Evolutionary conservation across 2,113 vertebrate species (phyloP).

Genomic region (Athene cunicularia): DNA sequence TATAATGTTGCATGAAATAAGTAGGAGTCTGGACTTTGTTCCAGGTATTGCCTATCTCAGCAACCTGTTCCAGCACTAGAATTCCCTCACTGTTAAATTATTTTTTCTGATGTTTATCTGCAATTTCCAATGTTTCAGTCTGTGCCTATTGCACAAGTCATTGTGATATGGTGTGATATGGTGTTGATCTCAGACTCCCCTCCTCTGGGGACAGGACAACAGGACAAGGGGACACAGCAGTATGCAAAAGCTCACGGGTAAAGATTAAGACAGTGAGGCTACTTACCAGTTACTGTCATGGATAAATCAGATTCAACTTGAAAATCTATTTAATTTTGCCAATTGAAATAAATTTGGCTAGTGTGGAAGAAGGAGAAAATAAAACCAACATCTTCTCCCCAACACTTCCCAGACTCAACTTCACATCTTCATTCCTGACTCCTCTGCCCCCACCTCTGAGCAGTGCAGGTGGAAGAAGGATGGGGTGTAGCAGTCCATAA

Average conservation of each 20-base stretch:
- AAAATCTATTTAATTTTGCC: neutral
- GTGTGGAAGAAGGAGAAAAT: neutral
- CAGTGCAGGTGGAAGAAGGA: neutral
- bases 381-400: neutral
- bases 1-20: neutral
- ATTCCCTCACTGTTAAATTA: neutral
- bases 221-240: neutral
- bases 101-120: neutral
- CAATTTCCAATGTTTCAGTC: neutral
- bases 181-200: neutral
- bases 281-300: neutral
- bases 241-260: neutral
- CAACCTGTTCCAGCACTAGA: neutral
- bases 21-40: neutral
- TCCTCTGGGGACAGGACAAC: too few relatives aligned
- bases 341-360: neutral
- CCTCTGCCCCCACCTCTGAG: neutral
- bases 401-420: neutral
- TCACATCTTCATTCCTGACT: neutral
- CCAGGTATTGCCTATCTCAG: neutral
- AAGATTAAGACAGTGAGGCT: neutral
- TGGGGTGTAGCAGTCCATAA: neutral
- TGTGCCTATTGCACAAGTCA: neutral
- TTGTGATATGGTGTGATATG: neutral
- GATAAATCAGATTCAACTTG: neutral